Base-by-base conservation (phyloP, 1,140 invertebrate species). In the Leptopilina clavipes region DNA sequence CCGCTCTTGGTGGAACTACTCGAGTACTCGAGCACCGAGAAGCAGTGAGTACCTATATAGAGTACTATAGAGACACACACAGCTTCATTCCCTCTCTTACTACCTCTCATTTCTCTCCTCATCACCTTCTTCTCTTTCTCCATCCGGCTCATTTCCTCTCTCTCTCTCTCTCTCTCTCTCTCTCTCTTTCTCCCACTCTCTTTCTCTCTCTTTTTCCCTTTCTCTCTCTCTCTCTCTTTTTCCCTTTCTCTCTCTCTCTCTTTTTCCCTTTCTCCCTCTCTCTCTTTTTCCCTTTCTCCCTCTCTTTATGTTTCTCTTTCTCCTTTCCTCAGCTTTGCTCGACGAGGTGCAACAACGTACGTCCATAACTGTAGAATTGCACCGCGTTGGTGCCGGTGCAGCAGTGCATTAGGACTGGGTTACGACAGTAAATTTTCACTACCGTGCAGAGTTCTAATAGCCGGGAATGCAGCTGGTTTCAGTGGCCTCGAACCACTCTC, bases 381-480 rank as follows among this genome's bases (percentile, higher is more conserved):
- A 74, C 77, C 79, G 14, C 48, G 44, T 12, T n/a, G 44, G 44
- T n/a, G 44, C 11, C 14, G 48, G 14, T 17, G 83, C 73, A 75
- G 78, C 79, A 89, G 86, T 90, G 87, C 87, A 90, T 89, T 89
- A 90, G 87, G 87, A 90, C 86, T 87, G 87, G 89, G 88, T 90
- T 89, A 89, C 88, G 88, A 89, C 88, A 88, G 88, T 90, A 90
- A 90, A 90, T 90, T 90, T 90, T 90, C 89, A 90, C 89, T 90
- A 89, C 86, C 87, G 86, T 86, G 88, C 86, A 79, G 85, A 88
- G 87, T 89, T 90, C 88, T 90, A 90, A 89, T 89, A 86, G 89
- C 84, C 84, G 86, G 83, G 88, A 89, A 89, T 89, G 88, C 88
- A 90, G 88, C 88, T 89, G 88, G 86, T 89, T 89, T 89, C 87